These are phyloP conservation scores for Iphiclides podalirius DNA, from an alignment of 2,888 invertebrate species.

Conservation along the genomic window DNA sequence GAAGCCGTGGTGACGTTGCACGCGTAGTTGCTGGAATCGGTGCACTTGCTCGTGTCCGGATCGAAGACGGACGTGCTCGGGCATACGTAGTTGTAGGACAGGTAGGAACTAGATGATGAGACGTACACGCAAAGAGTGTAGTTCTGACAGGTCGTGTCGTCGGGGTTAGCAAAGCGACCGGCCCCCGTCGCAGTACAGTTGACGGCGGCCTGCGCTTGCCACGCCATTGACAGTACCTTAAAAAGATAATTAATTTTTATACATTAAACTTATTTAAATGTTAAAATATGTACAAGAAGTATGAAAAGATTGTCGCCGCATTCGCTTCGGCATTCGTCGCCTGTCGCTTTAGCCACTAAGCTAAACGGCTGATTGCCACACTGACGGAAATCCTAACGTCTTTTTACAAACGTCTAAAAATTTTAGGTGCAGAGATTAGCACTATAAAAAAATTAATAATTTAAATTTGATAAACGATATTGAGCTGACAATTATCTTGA, in stretches of 20 bases:
- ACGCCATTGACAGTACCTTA: conserved; percentile 34
- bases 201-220: conserved; percentile 45
- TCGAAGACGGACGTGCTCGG: conserved; percentile 65
- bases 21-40: conserved; percentile 38
- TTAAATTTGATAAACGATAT: too few relatives aligned
- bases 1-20: conserved; percentile 42
- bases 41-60: conserved; percentile 54
- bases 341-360: too few relatives aligned
- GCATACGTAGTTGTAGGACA: conserved; percentile 60
- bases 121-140: conserved; percentile 60
- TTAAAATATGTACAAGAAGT: too few relatives aligned
- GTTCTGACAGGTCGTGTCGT: conserved; percentile 60
- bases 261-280: too few relatives aligned
- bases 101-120: conserved; percentile 38
- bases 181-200: conserved; percentile 51
- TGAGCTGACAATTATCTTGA: too few relatives aligned
- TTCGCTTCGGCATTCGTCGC: neutral
- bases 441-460: too few relatives aligned
- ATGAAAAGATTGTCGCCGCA: too few relatives aligned
- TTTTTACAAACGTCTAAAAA: neutral
- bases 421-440: too few relatives aligned
- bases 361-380: too few relatives aligned
- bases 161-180: conserved; percentile 57
- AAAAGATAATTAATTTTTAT: conserved; percentile 6
- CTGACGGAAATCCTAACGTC: too few relatives aligned